phyloP scores from a whole-genome alignment of 1,140 invertebrate species.

The Pseudomyrmex gracilis region DNA sequence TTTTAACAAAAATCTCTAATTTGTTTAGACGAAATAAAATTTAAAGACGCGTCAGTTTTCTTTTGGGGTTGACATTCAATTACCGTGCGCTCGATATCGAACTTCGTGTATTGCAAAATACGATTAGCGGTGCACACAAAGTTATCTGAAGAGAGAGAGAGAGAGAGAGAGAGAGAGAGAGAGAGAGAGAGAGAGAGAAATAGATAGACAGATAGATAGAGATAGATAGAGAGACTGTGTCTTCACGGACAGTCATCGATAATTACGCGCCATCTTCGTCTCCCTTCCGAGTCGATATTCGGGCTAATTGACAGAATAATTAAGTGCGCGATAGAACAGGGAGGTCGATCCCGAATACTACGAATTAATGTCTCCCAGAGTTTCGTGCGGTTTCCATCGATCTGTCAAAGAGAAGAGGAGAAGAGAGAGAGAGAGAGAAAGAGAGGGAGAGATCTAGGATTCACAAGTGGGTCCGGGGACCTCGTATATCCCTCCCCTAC shows the following conservation, averaged over 20 bases:
- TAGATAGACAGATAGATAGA: neutral
- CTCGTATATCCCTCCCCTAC: conserved; percentile 11
- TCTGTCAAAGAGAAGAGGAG: conserved; percentile 42
- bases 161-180: too few species aligned
- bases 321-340: conserved; percentile 66
- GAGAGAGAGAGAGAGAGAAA: too few species aligned
- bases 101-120: neutral
- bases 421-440: too few species aligned
- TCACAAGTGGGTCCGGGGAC: conserved; percentile 32
- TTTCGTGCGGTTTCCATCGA: conserved; percentile 53
- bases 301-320: conserved; percentile 72
- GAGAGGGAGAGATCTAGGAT: conserved; percentile 11
- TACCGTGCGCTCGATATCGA: conserved; percentile 3
- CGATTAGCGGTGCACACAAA: too few species aligned
- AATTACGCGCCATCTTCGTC: conserved; percentile 66
- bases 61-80: neutral
- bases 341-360: conserved; percentile 58
- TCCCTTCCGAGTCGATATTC: conserved; percentile 63
- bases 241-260: conserved; percentile 64
- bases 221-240: conserved; percentile 10
- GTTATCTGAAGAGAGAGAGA: too few species aligned
- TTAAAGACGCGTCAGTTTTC: neutral
- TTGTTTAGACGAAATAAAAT: neutral
- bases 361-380: conserved; percentile 72
- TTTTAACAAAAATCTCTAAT: too few species aligned